phyloP scores from a whole-genome alignment of 2,888 invertebrate genomes.

The Orchesellides sinensis region DNA sequence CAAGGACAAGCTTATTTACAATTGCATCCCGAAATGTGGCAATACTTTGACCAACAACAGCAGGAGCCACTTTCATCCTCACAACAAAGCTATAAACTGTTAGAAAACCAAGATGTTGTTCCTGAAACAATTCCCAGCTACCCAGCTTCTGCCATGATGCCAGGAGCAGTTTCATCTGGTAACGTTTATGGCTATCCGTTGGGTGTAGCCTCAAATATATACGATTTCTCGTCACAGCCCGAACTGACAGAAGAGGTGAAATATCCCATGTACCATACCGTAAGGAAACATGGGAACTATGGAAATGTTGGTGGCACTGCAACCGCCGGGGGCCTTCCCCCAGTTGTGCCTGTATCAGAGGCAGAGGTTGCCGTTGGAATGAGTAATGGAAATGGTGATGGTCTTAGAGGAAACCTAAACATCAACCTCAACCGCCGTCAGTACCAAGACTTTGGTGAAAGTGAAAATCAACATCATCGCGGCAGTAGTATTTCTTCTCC shows the following conservation, averaged over 20 bases:
- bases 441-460: slow-evolving; percentile 40
- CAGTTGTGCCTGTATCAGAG: slow-evolving; percentile 54
- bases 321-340: slow-evolving; percentile 35
- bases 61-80: background rate
- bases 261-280: slow-evolving; percentile 71
- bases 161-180: slow-evolving; percentile 47
- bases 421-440: slow-evolving; percentile 68
- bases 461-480: slow-evolving; percentile 22
- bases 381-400: slow-evolving; percentile 66
- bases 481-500: slow-evolving; percentile 15
- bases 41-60: slow-evolving; percentile 70
- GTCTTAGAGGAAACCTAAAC: slow-evolving; percentile 49
- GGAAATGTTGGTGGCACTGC: slow-evolving; percentile 39
- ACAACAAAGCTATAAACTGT: slow-evolving; percentile 35
- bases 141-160: slow-evolving; percentile 64
- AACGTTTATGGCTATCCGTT: slow-evolving; percentile 58
- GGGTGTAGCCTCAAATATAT: slow-evolving; percentile 57
- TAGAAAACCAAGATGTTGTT: slow-evolving; percentile 41
- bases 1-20: slow-evolving; percentile 78
- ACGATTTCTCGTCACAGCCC: slow-evolving; percentile 70
- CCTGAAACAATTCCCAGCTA: slow-evolving; percentile 68
- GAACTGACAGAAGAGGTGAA: slow-evolving; percentile 71
- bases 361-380: slow-evolving; percentile 62
- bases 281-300: slow-evolving; percentile 72
- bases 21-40: slow-evolving; percentile 77